Evolutionary conservation across 2,797 vertebrate species (phyloP).

Genomic region (Xerus rutilus): DNA sequence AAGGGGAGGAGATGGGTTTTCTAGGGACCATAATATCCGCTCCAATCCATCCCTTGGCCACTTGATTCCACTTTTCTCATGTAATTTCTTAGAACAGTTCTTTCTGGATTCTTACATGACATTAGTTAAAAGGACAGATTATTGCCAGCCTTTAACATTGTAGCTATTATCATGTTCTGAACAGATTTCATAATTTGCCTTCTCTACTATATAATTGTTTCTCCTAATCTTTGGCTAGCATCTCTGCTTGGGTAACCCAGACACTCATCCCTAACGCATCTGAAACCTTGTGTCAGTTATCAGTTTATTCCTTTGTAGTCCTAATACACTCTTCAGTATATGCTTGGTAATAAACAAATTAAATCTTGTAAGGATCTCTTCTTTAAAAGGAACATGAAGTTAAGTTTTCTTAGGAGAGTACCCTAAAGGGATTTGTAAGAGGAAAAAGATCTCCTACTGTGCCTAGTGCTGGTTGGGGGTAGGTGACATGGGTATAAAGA

Average conservation of each 20-base stretch:
- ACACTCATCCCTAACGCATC: not conserved
- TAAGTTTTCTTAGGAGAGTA: not conserved
- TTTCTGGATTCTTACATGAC: not conserved
- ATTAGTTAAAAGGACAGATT: not conserved
- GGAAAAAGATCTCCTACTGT: too few relatives aligned
- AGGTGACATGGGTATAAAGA: too few relatives aligned
- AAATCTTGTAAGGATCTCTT: not conserved
- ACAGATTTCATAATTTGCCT: too few relatives aligned
- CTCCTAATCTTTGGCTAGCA: not conserved
- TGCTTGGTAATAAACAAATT: not conserved
- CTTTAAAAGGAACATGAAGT: not conserved
- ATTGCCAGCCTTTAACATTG: too few relatives aligned
- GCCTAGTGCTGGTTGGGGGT: not conserved
- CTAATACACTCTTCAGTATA: not conserved
- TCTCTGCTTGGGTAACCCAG: too few relatives aligned
- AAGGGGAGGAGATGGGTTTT: accelerated
- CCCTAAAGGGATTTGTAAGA: not conserved
- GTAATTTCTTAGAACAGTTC: not conserved
- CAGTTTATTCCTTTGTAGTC: not conserved
- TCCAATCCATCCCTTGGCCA: not conserved
- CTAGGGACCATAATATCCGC: not conserved
- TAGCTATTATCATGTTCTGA: too few relatives aligned
- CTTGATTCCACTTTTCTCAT: not conserved
- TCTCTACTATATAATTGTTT: not conserved
- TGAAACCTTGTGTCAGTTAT: not conserved